Base-by-base conservation (phyloP, 2,888 invertebrate genomes). In the Ptychoptera albimana region DNA sequence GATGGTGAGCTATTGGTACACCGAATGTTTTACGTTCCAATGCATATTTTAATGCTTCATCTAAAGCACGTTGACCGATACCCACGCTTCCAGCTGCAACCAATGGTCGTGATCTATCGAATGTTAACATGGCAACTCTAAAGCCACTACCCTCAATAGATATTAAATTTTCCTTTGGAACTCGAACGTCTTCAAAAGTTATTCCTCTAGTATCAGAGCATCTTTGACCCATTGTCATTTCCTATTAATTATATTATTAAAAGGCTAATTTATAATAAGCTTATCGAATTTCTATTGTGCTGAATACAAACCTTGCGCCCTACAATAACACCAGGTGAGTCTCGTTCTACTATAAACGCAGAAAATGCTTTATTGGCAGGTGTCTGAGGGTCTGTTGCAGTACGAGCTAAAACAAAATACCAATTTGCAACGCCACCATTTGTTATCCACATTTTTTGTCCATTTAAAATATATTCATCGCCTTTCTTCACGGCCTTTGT, bases 401-500 rank as follows among this genome's bases (percentile, higher is more conserved):
- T 92, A 48, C 94, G 76, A 0, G 96, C 93, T 50, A 97, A 67
- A 37, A 97, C 87, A 61, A 96, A 97, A 63, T 89, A 86, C 89
- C 89, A 97, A 67, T 89, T 93, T 29, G 97, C 97, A 31, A 89
- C 84, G 38, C 92, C 94, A 29, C 91, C 96, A 61, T 94, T 94
- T 42, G 97, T 97, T 57, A 98, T 97, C 97, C 97, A 98, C 96
- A 97, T 97, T 68, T 97, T 97, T 59, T 91, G 88, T 1, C 97
- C 97, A 63, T 93, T 84, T 16, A 97, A 60, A 49, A 97, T 77
- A 70, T 85, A 98, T 58, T 94, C 88, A 51, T 92, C 85, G 2
- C 94, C 93, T 62, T 93, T 93, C 63, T 91, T 92, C 55, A 79
- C 94, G 0, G 96, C 94, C 51, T 70, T 79, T 1, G 94, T 94